Evolutionary conservation across 2,888 invertebrate genomes (phyloP).

Genomic region (Tenodera sinensis): DNA sequence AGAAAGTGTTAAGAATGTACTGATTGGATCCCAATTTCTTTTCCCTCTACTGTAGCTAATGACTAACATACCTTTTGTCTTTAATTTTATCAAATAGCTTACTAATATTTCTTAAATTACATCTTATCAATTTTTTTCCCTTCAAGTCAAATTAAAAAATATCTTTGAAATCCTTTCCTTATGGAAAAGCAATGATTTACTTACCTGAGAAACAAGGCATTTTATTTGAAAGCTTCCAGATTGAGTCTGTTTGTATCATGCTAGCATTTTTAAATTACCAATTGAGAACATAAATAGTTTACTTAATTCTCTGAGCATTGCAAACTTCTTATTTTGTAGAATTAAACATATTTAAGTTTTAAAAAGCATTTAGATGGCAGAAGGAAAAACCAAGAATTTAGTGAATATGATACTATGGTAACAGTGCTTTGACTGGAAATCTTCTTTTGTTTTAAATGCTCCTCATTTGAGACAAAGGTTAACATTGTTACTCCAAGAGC

Average conservation of each 20-base stretch:
- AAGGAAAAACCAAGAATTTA: not conserved
- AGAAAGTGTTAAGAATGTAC: no score
- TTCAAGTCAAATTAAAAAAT: not conserved
- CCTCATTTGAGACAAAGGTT: no score
- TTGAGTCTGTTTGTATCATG: not conserved
- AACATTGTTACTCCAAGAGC: no score
- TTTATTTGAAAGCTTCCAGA: not conserved
- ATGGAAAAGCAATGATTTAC: no score
- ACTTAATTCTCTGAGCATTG: not conserved
- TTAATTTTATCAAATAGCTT: not conserved
- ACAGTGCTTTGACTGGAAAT: not conserved
- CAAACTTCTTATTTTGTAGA: not conserved
- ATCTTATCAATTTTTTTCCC: not conserved
- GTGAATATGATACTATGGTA: not conserved
- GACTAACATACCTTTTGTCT: no score
- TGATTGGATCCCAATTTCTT: no score
- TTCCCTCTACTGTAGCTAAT: no score
- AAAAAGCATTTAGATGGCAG: not conserved
- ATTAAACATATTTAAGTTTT: not conserved
- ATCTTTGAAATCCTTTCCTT: no score
- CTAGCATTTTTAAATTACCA: not conserved
- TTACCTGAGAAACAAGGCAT: not conserved
- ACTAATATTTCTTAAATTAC: not conserved
- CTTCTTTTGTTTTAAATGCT: not conserved
- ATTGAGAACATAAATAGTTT: not conserved